phyloP scores from a whole-genome alignment of 2,888 invertebrate genomes.

The Euspilapteryx auroguttella region DNA sequence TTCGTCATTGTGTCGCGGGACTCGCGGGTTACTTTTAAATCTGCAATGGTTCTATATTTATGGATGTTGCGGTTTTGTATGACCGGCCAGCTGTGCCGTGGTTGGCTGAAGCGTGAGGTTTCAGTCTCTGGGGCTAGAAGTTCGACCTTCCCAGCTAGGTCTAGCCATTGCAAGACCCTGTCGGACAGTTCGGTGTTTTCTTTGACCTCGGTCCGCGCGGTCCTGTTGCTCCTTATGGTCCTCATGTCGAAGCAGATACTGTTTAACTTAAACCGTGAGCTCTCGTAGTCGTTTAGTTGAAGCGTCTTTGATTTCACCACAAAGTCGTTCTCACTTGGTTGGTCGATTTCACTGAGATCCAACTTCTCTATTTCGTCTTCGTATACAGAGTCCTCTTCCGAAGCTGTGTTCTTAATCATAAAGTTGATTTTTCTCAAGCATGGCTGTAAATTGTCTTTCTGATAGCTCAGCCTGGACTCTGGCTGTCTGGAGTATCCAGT shows the following conservation, averaged over 20 bases:
- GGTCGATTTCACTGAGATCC: conserved; percentile 27
- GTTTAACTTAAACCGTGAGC: conserved; percentile 15
- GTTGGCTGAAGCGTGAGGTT: conserved; percentile 33
- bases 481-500: conserved; percentile 17
- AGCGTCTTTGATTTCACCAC: conserved; percentile 25
- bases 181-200: conserved; percentile 61
- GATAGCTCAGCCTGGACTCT: conserved; percentile 23
- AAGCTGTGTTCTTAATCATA: conserved; percentile 27
- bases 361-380: conserved; percentile 25
- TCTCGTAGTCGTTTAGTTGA: conserved; percentile 21
- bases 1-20: not conserved
- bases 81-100: conserved; percentile 45
- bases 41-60: not conserved
- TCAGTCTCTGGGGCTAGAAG: conserved; percentile 29
- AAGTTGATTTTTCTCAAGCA: conserved; percentile 29
- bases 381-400: conserved; percentile 11
- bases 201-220: conserved; percentile 26
- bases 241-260: conserved; percentile 26
- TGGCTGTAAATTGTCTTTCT: conserved; percentile 19
- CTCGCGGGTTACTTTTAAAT: not conserved
- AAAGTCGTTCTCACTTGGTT: conserved; percentile 27
- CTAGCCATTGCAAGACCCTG: conserved; percentile 78
- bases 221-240: conserved; percentile 31
- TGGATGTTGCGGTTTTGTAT: conserved; percentile 11
- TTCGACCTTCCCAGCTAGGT: conserved; percentile 67